Evolutionary conservation across 2,888 invertebrate species (phyloP), one percentile per base, ranked within the genome.

Genomic region (Apamea monoglypha): DNA sequence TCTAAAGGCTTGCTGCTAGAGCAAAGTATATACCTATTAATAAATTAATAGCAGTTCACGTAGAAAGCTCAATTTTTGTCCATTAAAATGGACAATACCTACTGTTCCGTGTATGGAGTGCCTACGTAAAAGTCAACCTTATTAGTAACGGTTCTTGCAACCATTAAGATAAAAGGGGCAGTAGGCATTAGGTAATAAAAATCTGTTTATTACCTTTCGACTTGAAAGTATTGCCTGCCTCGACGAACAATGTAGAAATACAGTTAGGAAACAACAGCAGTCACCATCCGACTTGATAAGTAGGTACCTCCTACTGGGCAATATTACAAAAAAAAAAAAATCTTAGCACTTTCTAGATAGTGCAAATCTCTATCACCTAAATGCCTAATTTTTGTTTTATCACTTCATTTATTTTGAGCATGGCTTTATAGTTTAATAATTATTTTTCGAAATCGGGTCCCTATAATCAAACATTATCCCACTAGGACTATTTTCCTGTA

Each of bases 1-100:
- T 80, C n/a, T 36, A 40, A 50, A 12, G 66, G 44, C 56, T 56
- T 72, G 36, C 14, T 81, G 70, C 25, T 56, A 47, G 36, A 29
- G 47, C 59, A 47, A 61, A 75, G 1, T 14, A n/a, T 32, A 29
- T 73, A 50, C 6, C 18, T 18, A 56, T 32, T 56, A 44, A 32
- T 59, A 47, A 75, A 40, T 6, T 36, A n/a, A 29, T 56, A 79
- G 32, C 16, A 56, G 25, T 79, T 68, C 36, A 68, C 47, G 21
- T 68, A 78, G 56, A n/a, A 44, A 78, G 44, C 12, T 47, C 18
- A 25, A 32, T 36, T 36, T 61, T 53, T 36, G 16, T 25, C 32
- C 16, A 8, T 32, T 70, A 32, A 16, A 32, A 32, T 47, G 47
- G 29, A 29, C 21, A 14, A 7, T 69, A 29, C 21, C 47, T 21